Evolutionary conservation across 2,888 invertebrate genomes (phyloP).

Genomic region (Carterocephalus palaemon): DNA sequence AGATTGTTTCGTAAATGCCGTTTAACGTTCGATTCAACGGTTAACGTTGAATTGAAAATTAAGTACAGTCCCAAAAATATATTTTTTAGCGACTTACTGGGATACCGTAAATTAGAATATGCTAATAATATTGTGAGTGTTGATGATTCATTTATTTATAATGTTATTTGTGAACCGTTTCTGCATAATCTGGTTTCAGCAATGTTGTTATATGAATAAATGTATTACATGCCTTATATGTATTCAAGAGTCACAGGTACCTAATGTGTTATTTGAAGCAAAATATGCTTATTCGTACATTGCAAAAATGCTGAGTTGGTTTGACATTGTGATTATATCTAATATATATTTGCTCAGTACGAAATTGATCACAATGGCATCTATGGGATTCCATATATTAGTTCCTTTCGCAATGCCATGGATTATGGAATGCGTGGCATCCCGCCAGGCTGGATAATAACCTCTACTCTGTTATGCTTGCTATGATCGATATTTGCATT

Average conservation of each 20-base stretch:
- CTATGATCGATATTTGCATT: slow-evolving; percentile 65
- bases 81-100: slow-evolving; percentile 16
- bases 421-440: slow-evolving; percentile 49
- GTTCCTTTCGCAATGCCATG: slow-evolving; percentile 42
- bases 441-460: slow-evolving; percentile 57
- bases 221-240: too few species aligned
- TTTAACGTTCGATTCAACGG: too few species aligned
- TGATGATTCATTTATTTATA: too few species aligned
- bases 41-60: slow-evolving; percentile 30
- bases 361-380: slow-evolving; percentile 38
- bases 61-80: slow-evolving; percentile 6
- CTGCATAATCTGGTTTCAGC: too few species aligned
- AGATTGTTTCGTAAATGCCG: slow-evolving; percentile 47
- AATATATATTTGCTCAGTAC: too few species aligned
- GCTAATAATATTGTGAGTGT: too few species aligned
- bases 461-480: slow-evolving; percentile 44
- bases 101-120: too few species aligned
- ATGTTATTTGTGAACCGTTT: too few species aligned
- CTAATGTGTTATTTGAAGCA: not conserved
- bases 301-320: not conserved
- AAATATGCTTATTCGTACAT: slow-evolving; percentile 1
- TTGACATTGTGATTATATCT: slow-evolving; percentile 6
- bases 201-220: too few species aligned
- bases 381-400: slow-evolving; percentile 39
- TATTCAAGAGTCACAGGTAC: too few species aligned